Evolutionary conservation across 1,140 invertebrate species (phyloP).

Genomic region (Drosophila parvula): DNA sequence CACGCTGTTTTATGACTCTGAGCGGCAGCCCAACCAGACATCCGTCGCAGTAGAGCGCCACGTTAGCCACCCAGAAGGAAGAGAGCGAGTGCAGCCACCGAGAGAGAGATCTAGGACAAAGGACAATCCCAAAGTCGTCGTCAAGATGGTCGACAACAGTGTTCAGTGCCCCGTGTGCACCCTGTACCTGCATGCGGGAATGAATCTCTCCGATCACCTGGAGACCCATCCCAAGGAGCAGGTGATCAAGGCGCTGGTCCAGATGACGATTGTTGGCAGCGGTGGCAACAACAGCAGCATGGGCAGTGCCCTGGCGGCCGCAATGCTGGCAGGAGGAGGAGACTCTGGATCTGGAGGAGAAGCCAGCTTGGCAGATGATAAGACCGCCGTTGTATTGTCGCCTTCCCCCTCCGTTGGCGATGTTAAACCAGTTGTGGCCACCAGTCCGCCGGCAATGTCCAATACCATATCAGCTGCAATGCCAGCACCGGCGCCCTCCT

Average conservation of each 20-base stretch:
- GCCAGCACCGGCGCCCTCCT: conserved; percentile 6
- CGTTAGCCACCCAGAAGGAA: conserved; percentile 3
- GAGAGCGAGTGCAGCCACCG: conserved; percentile 5
- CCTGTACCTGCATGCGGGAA: conserved; percentile 91
- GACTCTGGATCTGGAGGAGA: conserved; percentile 8
- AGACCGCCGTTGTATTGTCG: conserved; percentile 6
- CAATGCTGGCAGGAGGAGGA: conserved; percentile 48
- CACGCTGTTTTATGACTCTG: conserved; percentile 69
- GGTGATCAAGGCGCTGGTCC: conserved; percentile 91
- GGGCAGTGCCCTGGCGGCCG: conserved; percentile 57
- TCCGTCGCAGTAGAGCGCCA: conserved; percentile 20
- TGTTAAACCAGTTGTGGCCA: conserved; percentile 59
- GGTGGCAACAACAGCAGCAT: conserved; percentile 49
- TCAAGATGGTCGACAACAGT: conserved; percentile 85
- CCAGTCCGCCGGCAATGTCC: conserved; percentile 9
- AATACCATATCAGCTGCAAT: conserved; percentile 33
- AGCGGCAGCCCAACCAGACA: conserved; percentile 28
- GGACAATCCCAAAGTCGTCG: conserved; percentile 7
- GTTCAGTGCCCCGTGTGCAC: conserved; percentile 92
- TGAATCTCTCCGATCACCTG: conserved; percentile 90
- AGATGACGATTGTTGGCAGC: conserved; percentile 79
- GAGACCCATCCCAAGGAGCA: conserved; percentile 94
- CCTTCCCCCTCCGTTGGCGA: conserved; percentile 16
- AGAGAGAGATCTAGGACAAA: conserved; percentile 6
- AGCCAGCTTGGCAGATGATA: conserved; percentile 16